Conservation (phyloP, 92 coral and sea anemone genomes). For the Porites evermanni region DNA sequence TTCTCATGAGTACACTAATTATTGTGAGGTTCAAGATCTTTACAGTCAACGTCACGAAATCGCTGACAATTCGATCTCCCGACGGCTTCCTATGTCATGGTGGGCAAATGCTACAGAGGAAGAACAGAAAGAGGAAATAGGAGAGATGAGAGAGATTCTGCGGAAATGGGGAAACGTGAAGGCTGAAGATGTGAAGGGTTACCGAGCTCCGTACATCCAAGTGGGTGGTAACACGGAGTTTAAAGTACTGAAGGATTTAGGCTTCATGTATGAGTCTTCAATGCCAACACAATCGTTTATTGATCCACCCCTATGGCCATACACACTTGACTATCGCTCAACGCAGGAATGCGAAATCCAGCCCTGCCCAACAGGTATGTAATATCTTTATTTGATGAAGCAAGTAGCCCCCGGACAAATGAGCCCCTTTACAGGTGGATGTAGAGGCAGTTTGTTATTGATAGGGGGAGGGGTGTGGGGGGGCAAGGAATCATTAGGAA, state of each 20-base stretch:
- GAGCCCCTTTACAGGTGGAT: too few species aligned
- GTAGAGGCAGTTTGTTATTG: too few species aligned
- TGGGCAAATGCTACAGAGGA: conserved; percentile 69
- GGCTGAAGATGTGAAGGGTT: conserved; percentile 62
- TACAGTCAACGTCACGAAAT: conserved; percentile 78
- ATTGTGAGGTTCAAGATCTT: conserved; percentile 59
- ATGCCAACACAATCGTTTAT: conserved; percentile 60
- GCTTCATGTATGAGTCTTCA: conserved; percentile 72
- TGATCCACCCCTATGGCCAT: conserved; percentile 75
- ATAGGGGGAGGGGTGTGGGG: too few species aligned
- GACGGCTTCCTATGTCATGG: conserved; percentile 66
- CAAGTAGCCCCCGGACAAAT: too few species aligned
- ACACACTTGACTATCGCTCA: conserved; percentile 66
- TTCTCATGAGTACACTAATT: conserved; percentile 73
- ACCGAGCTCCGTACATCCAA: conserved; percentile 72
- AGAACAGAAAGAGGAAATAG: conserved; percentile 58
- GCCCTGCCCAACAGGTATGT: conserved; percentile 77
- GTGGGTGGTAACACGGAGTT: conserved; percentile 78
- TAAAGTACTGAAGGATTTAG: conserved; percentile 53
- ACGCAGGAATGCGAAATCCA: conserved; percentile 66
- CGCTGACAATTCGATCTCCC: conserved; percentile 69
- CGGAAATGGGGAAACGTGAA: conserved; percentile 66
- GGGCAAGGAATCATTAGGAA: too few species aligned
- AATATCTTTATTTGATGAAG: neutral
- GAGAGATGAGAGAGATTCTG: conserved; percentile 70